Percentiles rank a stretch among this genome's conserved stretches.
Conservation (phyloP, 2,797 vertebrate species). For the Sebastes glaucus region DNA sequence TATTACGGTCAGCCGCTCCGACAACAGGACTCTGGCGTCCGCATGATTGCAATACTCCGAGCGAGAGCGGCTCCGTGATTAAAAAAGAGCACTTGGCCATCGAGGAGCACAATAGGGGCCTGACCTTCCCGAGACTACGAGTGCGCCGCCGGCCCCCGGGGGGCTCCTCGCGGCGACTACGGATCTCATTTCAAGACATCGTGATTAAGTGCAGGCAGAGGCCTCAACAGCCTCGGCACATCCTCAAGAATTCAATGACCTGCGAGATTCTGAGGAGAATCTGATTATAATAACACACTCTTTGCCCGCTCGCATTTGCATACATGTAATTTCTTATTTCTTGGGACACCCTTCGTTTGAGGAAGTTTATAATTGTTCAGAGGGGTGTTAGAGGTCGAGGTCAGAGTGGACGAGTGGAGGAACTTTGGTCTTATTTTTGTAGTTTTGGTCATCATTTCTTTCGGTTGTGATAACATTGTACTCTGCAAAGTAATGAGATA, state of each 20-base stretch:
- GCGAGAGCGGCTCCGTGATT: slow-evolving; percentile 68
- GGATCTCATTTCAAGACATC: slow-evolving; percentile 61
- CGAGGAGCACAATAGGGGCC: slow-evolving; percentile 72
- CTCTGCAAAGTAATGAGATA: background rate
- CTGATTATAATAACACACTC: slow-evolving; percentile 73
- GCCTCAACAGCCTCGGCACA: slow-evolving; percentile 57
- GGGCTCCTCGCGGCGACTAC: slow-evolving; percentile 42
- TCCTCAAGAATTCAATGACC: slow-evolving; percentile 67
- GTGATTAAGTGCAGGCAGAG: slow-evolving; percentile 72
- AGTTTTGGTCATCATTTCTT: background rate
- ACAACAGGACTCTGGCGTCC: slow-evolving; percentile 38
- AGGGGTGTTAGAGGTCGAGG: background rate
- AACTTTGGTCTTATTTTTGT: background rate
- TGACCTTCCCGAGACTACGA: slow-evolving; percentile 75
- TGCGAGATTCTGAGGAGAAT: slow-evolving; percentile 53
- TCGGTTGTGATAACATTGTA: background rate
- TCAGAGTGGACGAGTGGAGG: background rate
- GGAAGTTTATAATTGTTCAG: background rate
- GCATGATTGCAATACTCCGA: slow-evolving; percentile 56
- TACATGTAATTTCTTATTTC: slow-evolving; percentile 21
- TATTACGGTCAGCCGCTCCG: slow-evolving; percentile 21
- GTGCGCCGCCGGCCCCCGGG: slow-evolving; percentile 61
- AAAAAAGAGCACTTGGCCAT: slow-evolving; percentile 72
- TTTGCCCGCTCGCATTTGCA: slow-evolving; percentile 42
- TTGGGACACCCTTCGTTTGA: slow-evolving; percentile 7